These are phyloP conservation scores for Gonatopus flavifemur DNA, from an alignment of 1,140 invertebrate species.

Conservation along the genomic window DNA sequence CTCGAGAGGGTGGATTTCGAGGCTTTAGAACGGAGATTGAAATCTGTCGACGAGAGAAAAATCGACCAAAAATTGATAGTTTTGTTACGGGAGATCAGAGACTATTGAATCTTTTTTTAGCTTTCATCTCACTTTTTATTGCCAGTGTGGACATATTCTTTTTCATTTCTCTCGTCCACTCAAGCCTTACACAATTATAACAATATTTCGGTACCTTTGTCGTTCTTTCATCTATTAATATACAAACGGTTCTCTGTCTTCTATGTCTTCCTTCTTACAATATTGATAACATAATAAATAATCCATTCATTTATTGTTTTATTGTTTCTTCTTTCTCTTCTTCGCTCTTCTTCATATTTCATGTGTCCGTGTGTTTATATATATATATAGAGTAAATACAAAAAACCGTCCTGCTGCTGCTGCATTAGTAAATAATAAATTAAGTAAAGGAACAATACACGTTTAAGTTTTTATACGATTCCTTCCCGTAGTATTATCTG, in stretches of 20 bases:
- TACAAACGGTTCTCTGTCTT: conserved; percentile 36
- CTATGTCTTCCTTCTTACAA: conserved; percentile 23
- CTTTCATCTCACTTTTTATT: conserved; percentile 45
- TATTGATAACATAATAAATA: conserved; percentile 52
- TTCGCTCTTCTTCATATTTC: conserved; percentile 2
- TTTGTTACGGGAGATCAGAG: conserved; percentile 42
- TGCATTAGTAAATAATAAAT: conserved; percentile 52
- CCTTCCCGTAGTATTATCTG: conserved; percentile 29
- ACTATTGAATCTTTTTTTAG: conserved; percentile 26
- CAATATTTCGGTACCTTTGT: conserved; percentile 29
- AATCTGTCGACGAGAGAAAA: conserved; percentile 1
- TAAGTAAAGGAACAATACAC: conserved; percentile 46
- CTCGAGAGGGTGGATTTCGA: conserved; percentile 49
- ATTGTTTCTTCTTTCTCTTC: too few relatives aligned
- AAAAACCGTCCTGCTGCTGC: conserved; percentile 32
- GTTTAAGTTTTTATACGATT: conserved; percentile 24
- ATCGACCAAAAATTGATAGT: conserved; percentile 27
- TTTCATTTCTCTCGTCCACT: conserved; percentile 32
- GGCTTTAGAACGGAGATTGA: conserved; percentile 40
- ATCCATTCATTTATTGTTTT: conserved; percentile 28
- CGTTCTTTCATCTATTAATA: conserved; percentile 31
- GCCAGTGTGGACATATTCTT: conserved; percentile 37
- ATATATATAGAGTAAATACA: conserved; percentile 40
- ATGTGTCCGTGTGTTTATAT: conserved; percentile 4
- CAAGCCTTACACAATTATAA: conserved; percentile 41